Conservation (phyloP, 2,888 invertebrate genomes). For the Lepidonotus clava region DNA sequence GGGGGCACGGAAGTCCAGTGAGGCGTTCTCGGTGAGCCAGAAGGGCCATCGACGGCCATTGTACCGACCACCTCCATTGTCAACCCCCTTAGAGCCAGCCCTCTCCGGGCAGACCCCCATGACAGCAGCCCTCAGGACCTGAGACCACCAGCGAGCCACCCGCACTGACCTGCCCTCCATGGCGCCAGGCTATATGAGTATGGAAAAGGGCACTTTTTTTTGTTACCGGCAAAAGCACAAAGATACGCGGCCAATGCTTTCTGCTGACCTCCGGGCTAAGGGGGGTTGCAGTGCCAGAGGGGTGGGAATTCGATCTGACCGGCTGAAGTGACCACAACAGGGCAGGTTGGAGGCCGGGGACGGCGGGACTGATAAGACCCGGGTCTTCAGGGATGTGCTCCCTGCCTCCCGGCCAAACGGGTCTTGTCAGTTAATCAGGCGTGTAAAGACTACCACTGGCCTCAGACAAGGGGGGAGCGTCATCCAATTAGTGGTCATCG, state of each 20-base stretch:
- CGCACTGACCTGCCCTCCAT: no score
- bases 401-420: background rate
- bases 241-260: no score
- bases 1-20: background rate
- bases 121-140: background rate
- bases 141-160: background rate
- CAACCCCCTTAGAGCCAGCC: no score
- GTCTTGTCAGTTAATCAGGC: background rate
- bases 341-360: background rate
- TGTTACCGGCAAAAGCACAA: no score
- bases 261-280: no score
- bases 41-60: background rate
- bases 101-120: background rate
- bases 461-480: background rate
- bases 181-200: background rate
- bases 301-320: background rate
- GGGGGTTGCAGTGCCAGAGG: background rate
- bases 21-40: background rate
- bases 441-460: background rate
- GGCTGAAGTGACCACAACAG: background rate
- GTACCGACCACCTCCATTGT: background rate
- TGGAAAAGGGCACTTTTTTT: no score
- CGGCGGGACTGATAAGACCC: no score
- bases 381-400: no score
- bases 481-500: background rate